A percentile compares a stretch with the other conserved stretches of the same genome.
Evolutionary conservation across 1,140 invertebrate species (phyloP).

Genomic region (Hylaeus anthracinus): DNA sequence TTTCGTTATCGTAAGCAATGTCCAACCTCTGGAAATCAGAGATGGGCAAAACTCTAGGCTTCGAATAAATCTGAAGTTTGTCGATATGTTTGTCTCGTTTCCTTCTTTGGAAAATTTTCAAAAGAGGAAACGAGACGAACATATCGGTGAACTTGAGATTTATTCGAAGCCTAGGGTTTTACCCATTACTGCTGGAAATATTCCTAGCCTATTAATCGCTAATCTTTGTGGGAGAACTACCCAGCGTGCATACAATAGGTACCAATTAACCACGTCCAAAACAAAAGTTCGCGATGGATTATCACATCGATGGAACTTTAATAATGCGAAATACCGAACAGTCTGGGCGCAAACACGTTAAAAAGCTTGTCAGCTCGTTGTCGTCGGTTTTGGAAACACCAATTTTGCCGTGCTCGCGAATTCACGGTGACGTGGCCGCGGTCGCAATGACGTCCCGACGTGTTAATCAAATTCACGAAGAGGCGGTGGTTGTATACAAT

Average conservation of each 20-base stretch:
- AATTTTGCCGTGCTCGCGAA: not conserved
- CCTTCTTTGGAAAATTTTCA: no score
- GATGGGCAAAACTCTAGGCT: no score
- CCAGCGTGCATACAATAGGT: not conserved
- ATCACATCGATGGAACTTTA: not conserved
- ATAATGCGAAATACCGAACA: not conserved
- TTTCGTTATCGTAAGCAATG: no score
- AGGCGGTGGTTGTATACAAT: constrained; percentile 17
- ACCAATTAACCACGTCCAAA: not conserved
- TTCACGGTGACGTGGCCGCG: constrained; percentile 3
- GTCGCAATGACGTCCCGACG: not conserved
- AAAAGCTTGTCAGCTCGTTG: constrained; percentile 8
- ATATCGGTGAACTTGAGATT: no score
- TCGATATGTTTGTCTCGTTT: no score
- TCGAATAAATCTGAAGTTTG: no score
- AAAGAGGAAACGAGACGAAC: no score
- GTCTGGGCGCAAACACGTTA: not conserved
- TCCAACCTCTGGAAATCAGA: no score
- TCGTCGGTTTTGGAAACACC: not conserved
- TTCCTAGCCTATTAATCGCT: not conserved
- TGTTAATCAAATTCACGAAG: constrained; percentile 37
- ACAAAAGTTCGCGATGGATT: not conserved
- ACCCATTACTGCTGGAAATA: no score
- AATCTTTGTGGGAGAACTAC: no score
- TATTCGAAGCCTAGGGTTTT: no score